These are phyloP conservation scores for Parambassis ranga DNA, from an alignment of 2,797 vertebrate genomes.

Conservation along the genomic window DNA sequence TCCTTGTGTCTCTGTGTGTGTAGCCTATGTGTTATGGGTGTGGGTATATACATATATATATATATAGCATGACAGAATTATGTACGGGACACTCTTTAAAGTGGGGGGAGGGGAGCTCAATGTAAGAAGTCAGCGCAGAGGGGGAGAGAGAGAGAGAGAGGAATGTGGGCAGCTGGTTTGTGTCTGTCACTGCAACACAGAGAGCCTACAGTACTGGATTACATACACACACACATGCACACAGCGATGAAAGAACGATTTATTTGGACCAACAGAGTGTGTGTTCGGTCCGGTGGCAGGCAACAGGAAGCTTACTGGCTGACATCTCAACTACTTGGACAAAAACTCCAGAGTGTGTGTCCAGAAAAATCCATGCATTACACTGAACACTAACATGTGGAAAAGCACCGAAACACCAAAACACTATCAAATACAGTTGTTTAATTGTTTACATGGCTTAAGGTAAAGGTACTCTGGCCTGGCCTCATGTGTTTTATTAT, in stretches of 20 bases:
- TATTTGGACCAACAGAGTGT: conserved; percentile 72
- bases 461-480: no score
- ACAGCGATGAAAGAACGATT: conserved; percentile 71
- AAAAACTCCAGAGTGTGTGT: conserved; percentile 40
- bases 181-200: conserved; percentile 80
- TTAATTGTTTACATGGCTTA: no score
- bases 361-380: neutral
- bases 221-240: conserved; percentile 29
- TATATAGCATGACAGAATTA: conserved; percentile 60
- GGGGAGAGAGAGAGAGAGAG: conserved; percentile 54
- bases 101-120: conserved; percentile 62
- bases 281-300: conserved; percentile 52
- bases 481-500: no score
- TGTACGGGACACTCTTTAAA: conserved; percentile 51
- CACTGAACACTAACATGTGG: neutral
- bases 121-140: conserved; percentile 59
- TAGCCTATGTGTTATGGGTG: conserved; percentile 7
- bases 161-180: conserved; percentile 80
- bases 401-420: no score
- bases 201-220: conserved; percentile 74
- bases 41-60: conserved; percentile 9
- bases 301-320: conserved; percentile 51
- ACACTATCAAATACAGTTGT: no score
- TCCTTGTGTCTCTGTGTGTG: conserved; percentile 9
- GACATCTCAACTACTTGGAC: conserved; percentile 55